A percentile compares a stretch with the other conserved stretches of the same genome.
Evolutionary conservation across 64 coral and sea anemone species (phyloP).

Genomic region (Dendronephthya gigantea): DNA sequence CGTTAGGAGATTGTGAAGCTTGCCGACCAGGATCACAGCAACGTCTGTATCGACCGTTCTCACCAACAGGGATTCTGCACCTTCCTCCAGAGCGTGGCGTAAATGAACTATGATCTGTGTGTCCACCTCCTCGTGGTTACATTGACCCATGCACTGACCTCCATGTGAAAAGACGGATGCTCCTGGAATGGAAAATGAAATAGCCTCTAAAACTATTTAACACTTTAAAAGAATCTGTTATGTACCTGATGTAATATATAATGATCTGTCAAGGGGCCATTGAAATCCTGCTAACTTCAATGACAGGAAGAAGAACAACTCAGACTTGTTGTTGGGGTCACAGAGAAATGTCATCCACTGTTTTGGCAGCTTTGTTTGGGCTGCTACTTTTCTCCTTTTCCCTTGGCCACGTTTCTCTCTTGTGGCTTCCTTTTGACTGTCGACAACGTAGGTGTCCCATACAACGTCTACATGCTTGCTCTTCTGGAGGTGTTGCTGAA

Average conservation of each 20-base stretch:
- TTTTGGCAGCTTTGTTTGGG: not conserved
- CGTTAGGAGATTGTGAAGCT: not conserved
- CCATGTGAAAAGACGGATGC: too few species aligned
- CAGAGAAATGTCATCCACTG: not conserved
- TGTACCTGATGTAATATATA: slow-evolving; percentile 12
- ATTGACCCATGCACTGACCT: too few species aligned
- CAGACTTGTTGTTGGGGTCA: not conserved
- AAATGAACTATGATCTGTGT: slow-evolving; percentile 17
- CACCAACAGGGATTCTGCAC: not conserved
- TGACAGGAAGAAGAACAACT: not conserved
- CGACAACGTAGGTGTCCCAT: not conserved
- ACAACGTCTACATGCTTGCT: slow-evolving; percentile 1
- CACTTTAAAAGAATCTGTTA: too few species aligned
- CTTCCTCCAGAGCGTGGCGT: not conserved
- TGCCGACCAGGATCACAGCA: slow-evolving; percentile 1
- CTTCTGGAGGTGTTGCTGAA: slow-evolving; percentile 7
- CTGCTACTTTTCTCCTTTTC: slow-evolving; percentile 37
- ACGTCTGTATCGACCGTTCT: not conserved
- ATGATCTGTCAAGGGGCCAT: not conserved
- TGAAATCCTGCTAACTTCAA: not conserved
- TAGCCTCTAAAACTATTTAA: too few species aligned
- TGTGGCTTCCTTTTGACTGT: too few species aligned
- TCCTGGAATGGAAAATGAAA: too few species aligned
- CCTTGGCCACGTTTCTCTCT: slow-evolving; percentile 15
- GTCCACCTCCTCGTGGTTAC: slow-evolving; percentile 20